Conservation (phyloP, 2,797 vertebrate species). For the Myotis vivesi region DNA sequence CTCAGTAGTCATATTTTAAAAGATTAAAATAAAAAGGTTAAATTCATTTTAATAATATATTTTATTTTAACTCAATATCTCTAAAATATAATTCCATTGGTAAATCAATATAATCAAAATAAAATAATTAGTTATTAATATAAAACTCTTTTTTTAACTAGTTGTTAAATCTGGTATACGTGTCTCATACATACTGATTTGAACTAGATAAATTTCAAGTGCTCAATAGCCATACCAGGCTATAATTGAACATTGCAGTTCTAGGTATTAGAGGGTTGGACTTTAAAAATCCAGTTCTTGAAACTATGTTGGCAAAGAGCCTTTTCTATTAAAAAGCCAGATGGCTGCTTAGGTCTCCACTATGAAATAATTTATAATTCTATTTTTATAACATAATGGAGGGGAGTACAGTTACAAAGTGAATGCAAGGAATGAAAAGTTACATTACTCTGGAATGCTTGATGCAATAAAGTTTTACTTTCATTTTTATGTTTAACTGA, state of each 20-base stretch:
- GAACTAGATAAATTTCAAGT: background rate
- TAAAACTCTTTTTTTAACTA: background rate
- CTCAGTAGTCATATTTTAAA: background rate
- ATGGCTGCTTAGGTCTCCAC: background rate
- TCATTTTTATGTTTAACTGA: conserved; percentile 23
- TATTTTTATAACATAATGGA: background rate
- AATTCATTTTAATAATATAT: background rate
- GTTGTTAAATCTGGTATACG: background rate
- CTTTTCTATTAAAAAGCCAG: conserved; percentile 31
- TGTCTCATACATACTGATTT: background rate
- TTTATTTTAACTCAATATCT: background rate
- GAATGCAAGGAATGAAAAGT: background rate
- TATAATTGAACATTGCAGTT: background rate
- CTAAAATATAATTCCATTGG: background rate
- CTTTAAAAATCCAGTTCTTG: conserved; percentile 55
- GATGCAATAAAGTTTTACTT: conserved; percentile 7
- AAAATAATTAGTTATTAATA: background rate
- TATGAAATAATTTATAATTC: conserved; percentile 49
- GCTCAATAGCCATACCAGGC: background rate
- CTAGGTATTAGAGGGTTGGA: background rate
- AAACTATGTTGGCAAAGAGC: conserved; percentile 30
- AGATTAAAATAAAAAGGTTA: background rate
- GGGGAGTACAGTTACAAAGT: conserved; percentile 2
- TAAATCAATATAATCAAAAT: background rate
- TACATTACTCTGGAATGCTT: background rate